A percentile compares a stretch with the other conserved stretches of the same genome.
These are phyloP conservation scores for Adoxophyes honmai DNA, from an alignment of 1,140 invertebrate genomes.

Conservation along the genomic window DNA sequence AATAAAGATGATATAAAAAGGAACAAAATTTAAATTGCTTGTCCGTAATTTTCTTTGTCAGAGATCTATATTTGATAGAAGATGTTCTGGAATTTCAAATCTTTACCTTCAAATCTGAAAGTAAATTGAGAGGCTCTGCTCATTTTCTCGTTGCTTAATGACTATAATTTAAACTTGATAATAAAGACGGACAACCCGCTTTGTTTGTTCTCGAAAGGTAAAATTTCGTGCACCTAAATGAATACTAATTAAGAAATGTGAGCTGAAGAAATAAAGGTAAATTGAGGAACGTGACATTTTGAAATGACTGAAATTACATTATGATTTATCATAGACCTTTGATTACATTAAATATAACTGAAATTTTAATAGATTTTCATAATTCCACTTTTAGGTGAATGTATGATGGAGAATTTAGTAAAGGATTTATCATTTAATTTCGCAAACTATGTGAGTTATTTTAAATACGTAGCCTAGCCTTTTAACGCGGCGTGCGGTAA, in stretches of 20 bases:
- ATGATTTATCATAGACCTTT: not conserved
- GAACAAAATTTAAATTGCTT: not conserved
- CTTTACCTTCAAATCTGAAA: slow-evolving; percentile 37
- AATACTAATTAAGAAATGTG: slow-evolving; percentile 65
- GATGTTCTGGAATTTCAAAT: slow-evolving; percentile 36
- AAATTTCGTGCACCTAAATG: slow-evolving; percentile 56
- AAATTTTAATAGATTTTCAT: too few species aligned
- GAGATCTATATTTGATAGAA: slow-evolving; percentile 1
- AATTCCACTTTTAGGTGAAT: too few species aligned
- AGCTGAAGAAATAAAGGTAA: slow-evolving; percentile 45
- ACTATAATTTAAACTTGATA: slow-evolving; percentile 71
- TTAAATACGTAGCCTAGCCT: too few species aligned
- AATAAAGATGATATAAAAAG: not conserved
- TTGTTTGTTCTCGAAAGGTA: slow-evolving; percentile 64
- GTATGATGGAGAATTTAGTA: not conserved
- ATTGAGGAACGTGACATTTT: slow-evolving; percentile 37
- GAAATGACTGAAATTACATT: slow-evolving; percentile 26
- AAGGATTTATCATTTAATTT: too few species aligned
- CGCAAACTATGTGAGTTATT: too few species aligned
- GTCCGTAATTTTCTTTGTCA: not conserved
- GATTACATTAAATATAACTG: too few species aligned
- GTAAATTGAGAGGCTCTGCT: slow-evolving; percentile 50
- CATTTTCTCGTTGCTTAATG: slow-evolving; percentile 63
- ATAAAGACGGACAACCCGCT: slow-evolving; percentile 64
- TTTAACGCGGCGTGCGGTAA: too few species aligned